Base-by-base conservation (phyloP, 2,113 vertebrate species). In the Phrynosoma blainvillii region DNA sequence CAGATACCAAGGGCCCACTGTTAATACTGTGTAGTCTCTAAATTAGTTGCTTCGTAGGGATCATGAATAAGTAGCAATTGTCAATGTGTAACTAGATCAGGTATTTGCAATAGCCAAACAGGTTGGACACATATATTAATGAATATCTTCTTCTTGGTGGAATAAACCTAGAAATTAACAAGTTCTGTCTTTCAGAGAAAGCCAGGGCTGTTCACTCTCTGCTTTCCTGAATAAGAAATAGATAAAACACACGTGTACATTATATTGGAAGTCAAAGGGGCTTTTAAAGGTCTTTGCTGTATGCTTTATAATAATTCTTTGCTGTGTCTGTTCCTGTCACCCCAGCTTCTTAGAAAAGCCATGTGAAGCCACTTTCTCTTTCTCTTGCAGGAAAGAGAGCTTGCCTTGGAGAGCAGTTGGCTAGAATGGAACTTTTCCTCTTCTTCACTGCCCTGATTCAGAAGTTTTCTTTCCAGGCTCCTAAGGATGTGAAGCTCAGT, bases 381-480 rank as follows among this genome's bases (percentile, higher is more conserved):
- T 47, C 86, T 90, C 86, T 95, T 12, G 0, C 95, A 98, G 98
- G 98, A 86, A 98, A 96, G 70, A 96, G 97, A 2, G 88, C 81
- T 0, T 98, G 98, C 92, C 95, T 96, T 13, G 98, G 98, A 0
- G 98, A 98, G 91, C 73, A 95, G 70, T 87, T 99, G 91, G 98
- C 97, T 0, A 97, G 94, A 52, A 84, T 95, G 0, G 98, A 99
- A 91, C 93, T 98, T 62, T 98, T 99, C 89, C 94, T 98, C 87
- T 98, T 98, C 93, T 97, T 98, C 68, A 95, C 97, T 3, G 83
- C 89, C 85, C 95, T 98, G 74, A 77, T 98, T 54, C 97, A 98
- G 95, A 98, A 96, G 62, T 98, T 98, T 91, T 84, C 86, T n/a
- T 97, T 98, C 92, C 97, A 92, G n/a, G 86, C 92, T 0, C 90